Base-by-base conservation (phyloP, 2,797 vertebrate species). In the Tapera naevia region DNA sequence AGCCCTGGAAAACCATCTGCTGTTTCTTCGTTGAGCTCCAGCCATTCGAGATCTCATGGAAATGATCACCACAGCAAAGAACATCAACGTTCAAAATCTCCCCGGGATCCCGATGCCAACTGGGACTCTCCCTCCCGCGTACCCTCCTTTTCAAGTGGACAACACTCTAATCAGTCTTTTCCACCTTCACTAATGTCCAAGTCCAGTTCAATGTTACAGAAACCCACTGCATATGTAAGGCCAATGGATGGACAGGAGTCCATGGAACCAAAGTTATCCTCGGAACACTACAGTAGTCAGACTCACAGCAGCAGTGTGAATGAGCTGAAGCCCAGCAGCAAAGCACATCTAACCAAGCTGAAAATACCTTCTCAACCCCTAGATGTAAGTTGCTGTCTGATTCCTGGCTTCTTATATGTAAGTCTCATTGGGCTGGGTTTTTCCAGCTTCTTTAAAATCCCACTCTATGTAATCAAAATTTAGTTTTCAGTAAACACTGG, bases 201-300 rank as follows among this genome's bases (percentile, higher is more conserved):
- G 96, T 98, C 99, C 79, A 98, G 98, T 97, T 99, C 99, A 90
- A 99, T 99, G 99, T 97, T 98, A 62, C 99, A 99, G 97, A 99
- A 99, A 94, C 99, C 99, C 95, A 99, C 99, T 15, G 99, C 99
- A 10, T 99, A 99, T n/a, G 99, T 99, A 13, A 98, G 99, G 97
- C 99, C 99, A 57, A 99, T 99, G 99, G 99, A 99, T 25, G 99
- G 99, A 93, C 99, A 99, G 97, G 99, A 99, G 85, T 99, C 99
- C 30, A 98, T 98, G 90, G 99, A 99, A 98, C 98, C 99, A 97
- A 99, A 99, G 97, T 97, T 98, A 91, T 97, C 99, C n/a, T 98
- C 98, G 0, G 99, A 99, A 97, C 98, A 98, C 97, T 99, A 99
- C 97, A 97, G 98, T 19, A 96, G 98, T 71, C 99, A 99, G 95